Conservation (phyloP, 2,113 vertebrate genomes). For the Grantiella picta region DNA sequence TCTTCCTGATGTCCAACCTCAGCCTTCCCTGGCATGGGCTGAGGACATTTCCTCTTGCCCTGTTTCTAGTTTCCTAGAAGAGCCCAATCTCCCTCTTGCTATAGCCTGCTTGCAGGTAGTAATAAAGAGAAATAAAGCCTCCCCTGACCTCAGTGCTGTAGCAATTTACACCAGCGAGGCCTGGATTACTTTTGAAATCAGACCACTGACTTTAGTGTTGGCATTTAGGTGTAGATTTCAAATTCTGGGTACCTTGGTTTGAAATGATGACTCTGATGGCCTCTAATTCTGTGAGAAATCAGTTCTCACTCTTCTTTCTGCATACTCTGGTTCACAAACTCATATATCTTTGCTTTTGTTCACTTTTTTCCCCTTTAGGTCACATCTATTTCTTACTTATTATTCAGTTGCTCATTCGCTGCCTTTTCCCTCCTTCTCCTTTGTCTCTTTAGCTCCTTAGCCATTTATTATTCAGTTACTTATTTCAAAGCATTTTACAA, state of each 20-base stretch:
- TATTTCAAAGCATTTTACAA: constrained; percentile 6
- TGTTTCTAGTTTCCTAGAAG: background rate
- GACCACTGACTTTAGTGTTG: background rate
- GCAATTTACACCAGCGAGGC: background rate
- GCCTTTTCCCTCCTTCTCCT: background rate
- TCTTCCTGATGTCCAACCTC: no score
- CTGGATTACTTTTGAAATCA: background rate
- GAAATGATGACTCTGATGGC: background rate
- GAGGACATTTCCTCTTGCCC: background rate
- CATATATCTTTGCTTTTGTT: background rate
- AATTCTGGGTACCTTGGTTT: background rate
- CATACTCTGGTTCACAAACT: background rate
- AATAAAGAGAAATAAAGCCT: background rate
- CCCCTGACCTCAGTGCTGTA: background rate
- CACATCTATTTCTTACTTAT: background rate
- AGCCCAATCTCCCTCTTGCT: background rate
- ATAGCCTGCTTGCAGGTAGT: background rate
- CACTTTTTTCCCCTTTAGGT: background rate
- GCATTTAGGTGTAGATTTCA: background rate
- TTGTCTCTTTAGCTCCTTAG: background rate
- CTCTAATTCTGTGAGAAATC: background rate
- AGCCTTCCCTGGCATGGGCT: background rate
- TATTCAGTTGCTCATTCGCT: background rate
- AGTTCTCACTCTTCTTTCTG: background rate
- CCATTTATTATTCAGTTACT: background rate